Conservation (phyloP, 1,140 invertebrate species). For the Spodoptera litura region DNA sequence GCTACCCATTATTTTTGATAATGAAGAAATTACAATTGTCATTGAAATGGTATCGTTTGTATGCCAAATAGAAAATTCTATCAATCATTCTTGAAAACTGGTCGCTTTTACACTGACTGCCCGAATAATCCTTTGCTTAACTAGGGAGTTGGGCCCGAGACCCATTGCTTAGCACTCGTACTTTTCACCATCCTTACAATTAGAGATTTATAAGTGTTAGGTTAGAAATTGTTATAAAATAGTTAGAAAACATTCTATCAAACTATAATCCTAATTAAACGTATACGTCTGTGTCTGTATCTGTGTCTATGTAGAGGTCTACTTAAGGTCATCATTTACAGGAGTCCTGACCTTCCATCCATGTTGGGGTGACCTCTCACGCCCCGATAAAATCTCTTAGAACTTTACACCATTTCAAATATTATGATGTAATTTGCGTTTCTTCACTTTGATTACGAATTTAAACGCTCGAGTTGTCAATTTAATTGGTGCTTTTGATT, state of each 20-base stretch:
- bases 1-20: no score
- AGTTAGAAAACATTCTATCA: not conserved
- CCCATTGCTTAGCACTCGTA: no score
- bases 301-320: not conserved
- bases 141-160: no score
- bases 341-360: constrained; percentile 2
- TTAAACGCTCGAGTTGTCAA: constrained; percentile 13
- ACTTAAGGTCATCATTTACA: constrained; percentile 1
- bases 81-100: no score
- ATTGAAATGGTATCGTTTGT: no score
- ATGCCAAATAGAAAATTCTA: no score
- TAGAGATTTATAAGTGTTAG: no score
- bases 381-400: not conserved
- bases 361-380: constrained; percentile 14
- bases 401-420: constrained; percentile 24
- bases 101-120: no score
- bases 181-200: no score
- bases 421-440: constrained; percentile 13
- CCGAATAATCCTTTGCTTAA: no score
- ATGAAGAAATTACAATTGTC: no score
- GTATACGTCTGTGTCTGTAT: not conserved
- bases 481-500: constrained; percentile 28
- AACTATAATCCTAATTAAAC: not conserved
- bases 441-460: constrained; percentile 37
- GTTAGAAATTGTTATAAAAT: no score